Conservation (phyloP, 2,797 vertebrate genomes). For the Neoniphon sammara region DNA sequence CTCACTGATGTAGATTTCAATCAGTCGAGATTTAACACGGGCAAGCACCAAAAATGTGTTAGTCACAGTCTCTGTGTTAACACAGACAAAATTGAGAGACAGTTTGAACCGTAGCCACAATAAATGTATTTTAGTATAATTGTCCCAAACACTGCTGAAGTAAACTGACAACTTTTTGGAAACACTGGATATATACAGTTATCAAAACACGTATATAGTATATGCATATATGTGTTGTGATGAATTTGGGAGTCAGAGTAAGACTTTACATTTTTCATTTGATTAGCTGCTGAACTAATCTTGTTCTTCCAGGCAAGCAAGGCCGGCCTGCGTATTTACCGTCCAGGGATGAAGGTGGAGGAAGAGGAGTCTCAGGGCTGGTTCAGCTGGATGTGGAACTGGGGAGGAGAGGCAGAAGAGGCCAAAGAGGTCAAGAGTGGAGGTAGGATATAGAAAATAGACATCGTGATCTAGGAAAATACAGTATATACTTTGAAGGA, state of each 20-base stretch:
- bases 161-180: not conserved
- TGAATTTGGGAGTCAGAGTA: not conserved
- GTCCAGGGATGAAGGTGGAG: conserved; percentile 89
- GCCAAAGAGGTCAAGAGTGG: conserved; percentile 86
- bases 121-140: too few relatives aligned
- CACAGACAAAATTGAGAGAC: not conserved
- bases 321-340: conserved; percentile 90
- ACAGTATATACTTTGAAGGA: not conserved
- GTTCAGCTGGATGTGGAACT: conserved; percentile 94
- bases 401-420: conserved; percentile 82
- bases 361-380: conserved; percentile 92
- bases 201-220: too few relatives aligned
- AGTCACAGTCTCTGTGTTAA: not conserved
- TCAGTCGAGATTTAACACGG: too few relatives aligned
- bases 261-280: not conserved
- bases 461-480: not conserved
- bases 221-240: not conserved
- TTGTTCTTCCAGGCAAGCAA: conserved; percentile 86
- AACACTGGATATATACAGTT: too few relatives aligned
- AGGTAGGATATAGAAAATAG: conserved; percentile 76
- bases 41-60: too few relatives aligned
- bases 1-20: too few relatives aligned
- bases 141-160: not conserved
- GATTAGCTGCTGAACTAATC: not conserved
- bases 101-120: not conserved